Evolutionary conservation across 2,113 vertebrate genomes (phyloP), one percentile per base, ranked within the genome.

Genomic region (Morone saxatilis): DNA sequence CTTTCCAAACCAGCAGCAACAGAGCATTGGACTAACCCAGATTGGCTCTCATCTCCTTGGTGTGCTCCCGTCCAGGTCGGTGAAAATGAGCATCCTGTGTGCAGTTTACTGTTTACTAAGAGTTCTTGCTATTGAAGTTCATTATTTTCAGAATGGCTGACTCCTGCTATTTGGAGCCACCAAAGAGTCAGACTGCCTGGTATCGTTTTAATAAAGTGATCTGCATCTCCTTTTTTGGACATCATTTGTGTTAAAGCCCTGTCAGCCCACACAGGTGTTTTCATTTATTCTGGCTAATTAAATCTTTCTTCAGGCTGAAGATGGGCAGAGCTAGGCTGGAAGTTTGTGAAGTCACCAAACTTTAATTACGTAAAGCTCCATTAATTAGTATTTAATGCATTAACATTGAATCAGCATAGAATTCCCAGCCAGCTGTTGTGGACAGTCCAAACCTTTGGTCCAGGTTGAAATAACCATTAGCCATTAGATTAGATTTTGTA

Each of bases 91-190:
- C 41, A 22, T n/a, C 43, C 53, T 16, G 50, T 63, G 36, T 25
- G 43, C 12, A 41, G 50, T 51, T 45, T 13, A 51, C 65, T 40
- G 66, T 45, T 45, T 59, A 31, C 6, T 2, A 17, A 54, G 16
- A 54, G 47, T 22, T 59, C 13, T 40, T 38, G 3, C 66, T 19
- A 4, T 61, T 47, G 13, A 65, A 73, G 70, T 74, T 77, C 62
- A 81, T 84, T 80, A 71, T 76, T 88, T 76, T 71, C 25, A 59
- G 70, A 72, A 67, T n/a, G 25, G 65, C 74, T 69, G 76, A 73
- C 83, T 57, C 43, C 53, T 60, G 63, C 56, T 73, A 38, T 77
- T 41, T 47, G 22, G 41, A 65, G 72, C 47, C 63, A 83, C 63
- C 69, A 71, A 61, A 80, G 73, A 63, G 63, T 53, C 63, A 25